Evolutionary conservation across 2,888 invertebrate genomes (phyloP).

Genomic region (Cosmia pyralina): DNA sequence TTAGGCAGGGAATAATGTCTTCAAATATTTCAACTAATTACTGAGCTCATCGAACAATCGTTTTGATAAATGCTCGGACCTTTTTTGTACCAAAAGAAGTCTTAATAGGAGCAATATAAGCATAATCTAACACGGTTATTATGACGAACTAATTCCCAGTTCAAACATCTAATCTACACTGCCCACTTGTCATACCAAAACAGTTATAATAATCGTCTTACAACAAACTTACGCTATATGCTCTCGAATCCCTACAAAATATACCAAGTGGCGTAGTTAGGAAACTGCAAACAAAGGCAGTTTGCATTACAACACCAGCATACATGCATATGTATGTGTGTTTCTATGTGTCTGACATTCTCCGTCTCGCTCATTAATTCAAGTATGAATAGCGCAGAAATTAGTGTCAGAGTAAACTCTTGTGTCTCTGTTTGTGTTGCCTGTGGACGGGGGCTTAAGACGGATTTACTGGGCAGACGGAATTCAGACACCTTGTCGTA

Average conservation of each 20-base stretch:
- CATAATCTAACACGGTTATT: neutral
- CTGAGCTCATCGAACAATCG: neutral
- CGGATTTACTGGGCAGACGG: conserved; percentile 50
- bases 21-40: neutral
- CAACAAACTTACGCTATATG: conserved; percentile 21
- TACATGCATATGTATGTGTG: conserved; percentile 19
- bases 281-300: conserved; percentile 51
- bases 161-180: conserved; percentile 15
- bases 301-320: conserved; percentile 48
- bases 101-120: neutral
- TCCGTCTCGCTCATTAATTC: conserved; percentile 56
- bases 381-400: conserved; percentile 58
- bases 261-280: conserved; percentile 36
- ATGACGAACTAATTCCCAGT: conserved; percentile 7
- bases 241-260: conserved; percentile 39
- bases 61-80: neutral
- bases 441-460: conserved; percentile 42
- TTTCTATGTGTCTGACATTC: conserved; percentile 38
- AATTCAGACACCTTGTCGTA: conserved; percentile 54
- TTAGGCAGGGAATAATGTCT: neutral
- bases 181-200: conserved; percentile 23
- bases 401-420: conserved; percentile 45
- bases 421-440: conserved; percentile 39
- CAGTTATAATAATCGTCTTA: conserved; percentile 32
- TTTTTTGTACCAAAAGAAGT: neutral